A percentile compares a stretch with the other conserved stretches of the same genome.
Evolutionary conservation across 2,113 vertebrate species (phyloP).

Genomic region (Podiceps cristatus): DNA sequence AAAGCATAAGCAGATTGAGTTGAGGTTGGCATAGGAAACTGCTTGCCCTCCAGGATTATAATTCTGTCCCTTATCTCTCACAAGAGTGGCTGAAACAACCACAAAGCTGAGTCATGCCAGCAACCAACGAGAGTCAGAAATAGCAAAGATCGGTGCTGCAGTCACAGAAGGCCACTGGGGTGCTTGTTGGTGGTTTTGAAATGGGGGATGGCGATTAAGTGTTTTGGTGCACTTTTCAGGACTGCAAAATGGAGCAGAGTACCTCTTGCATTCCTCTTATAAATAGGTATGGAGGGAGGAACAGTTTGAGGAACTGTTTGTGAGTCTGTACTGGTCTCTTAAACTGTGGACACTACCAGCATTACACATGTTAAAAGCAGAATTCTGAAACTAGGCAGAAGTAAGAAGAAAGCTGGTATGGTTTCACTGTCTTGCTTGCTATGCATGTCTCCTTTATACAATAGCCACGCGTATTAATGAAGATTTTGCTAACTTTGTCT

Average conservation of each 20-base stretch:
- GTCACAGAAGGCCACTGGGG: not conserved
- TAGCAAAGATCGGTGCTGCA: not conserved
- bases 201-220: not conserved
- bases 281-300: not conserved
- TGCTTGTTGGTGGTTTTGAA: not conserved
- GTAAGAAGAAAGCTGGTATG: not conserved
- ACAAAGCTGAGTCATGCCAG: slow-evolving; percentile 37
- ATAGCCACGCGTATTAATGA: not conserved
- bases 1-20: not conserved
- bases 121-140: slow-evolving; percentile 16
- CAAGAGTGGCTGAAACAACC: not conserved
- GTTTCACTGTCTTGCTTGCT: not conserved
- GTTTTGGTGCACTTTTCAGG: not conserved
- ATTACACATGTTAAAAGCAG: not conserved
- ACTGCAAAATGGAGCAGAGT: not conserved
- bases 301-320: not conserved
- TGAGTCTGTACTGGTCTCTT: not conserved
- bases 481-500: not conserved
- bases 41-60: not conserved
- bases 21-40: not conserved
- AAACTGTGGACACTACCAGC: not conserved
- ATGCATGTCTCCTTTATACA: not conserved
- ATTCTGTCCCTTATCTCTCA: slow-evolving; percentile 18
- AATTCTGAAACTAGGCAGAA: not conserved
- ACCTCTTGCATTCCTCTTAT: not conserved